Evolutionary conservation across 2,888 invertebrate genomes (phyloP).

Genomic region (Ctenicera cuprea): DNA sequence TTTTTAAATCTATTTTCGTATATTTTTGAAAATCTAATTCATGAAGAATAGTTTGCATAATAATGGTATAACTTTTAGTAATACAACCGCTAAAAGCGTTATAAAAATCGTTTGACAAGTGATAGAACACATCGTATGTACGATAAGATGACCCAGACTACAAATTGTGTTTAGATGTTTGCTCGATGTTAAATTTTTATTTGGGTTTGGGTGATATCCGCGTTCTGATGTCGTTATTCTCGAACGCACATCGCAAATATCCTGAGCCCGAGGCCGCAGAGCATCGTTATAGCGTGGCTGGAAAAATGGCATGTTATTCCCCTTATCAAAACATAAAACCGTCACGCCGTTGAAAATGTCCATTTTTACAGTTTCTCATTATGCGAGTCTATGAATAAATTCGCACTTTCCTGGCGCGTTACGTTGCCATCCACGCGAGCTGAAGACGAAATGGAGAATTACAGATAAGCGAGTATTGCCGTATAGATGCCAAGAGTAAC

Average conservation of each 20-base stretch:
- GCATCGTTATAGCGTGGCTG: slow-evolving; percentile 62
- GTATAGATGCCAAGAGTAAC: slow-evolving; percentile 63
- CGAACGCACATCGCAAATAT: slow-evolving; percentile 45
- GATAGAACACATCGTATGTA: neutral
- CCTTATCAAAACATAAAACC: slow-evolving; percentile 75
- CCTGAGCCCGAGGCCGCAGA: slow-evolving; percentile 42
- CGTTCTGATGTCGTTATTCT: slow-evolving; percentile 40
- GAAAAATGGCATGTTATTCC: slow-evolving; percentile 71
- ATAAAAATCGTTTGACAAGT: neutral
- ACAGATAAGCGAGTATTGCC: slow-evolving; percentile 68
- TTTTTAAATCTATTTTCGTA: no score
- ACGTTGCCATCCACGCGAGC: slow-evolving; percentile 64
- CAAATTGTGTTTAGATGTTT: slow-evolving; percentile 37
- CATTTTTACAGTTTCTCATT: slow-evolving; percentile 76
- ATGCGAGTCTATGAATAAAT: slow-evolving; percentile 75
- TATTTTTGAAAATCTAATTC: no score
- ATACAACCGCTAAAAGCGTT: no score
- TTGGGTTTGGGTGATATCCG: slow-evolving; percentile 33
- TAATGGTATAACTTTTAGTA: no score
- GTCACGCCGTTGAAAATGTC: slow-evolving; percentile 73
- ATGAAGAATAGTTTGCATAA: no score
- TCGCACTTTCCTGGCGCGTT: slow-evolving; percentile 73
- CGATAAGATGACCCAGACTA: slow-evolving; percentile 5
- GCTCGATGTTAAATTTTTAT: slow-evolving; percentile 42
- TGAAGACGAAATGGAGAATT: slow-evolving; percentile 69